These are phyloP conservation scores for Oenanthe melanoleuca DNA, from an alignment of 2,113 vertebrate species.

Conservation along the genomic window DNA sequence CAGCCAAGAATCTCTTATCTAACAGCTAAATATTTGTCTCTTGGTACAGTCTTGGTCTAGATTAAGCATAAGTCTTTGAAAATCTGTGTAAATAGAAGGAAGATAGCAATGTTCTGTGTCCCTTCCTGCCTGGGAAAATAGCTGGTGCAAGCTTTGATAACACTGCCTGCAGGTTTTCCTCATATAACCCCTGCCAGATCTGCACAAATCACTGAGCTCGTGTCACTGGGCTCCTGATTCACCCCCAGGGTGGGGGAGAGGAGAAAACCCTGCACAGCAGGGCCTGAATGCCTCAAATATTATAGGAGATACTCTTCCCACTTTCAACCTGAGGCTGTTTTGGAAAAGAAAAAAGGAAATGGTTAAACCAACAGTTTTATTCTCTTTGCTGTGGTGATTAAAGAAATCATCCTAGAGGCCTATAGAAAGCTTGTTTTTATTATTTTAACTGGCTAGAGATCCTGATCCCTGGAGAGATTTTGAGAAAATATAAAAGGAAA, in stretches of 20 bases:
- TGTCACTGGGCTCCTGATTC: neutral
- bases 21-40: neutral
- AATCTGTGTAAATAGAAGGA: conserved; percentile 17
- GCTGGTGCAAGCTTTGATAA: neutral
- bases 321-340: neutral
- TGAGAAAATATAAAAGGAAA: neutral
- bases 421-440: neutral
- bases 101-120: neutral
- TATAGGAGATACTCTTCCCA: neutral
- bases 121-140: neutral
- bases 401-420: neutral
- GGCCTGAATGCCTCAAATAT: neutral
- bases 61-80: neutral
- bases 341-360: neutral
- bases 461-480: neutral
- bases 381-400: neutral
- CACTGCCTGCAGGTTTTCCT: neutral
- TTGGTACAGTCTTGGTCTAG: neutral
- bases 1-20: neutral
- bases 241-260: neutral
- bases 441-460: neutral
- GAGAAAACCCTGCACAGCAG: neutral
- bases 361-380: neutral
- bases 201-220: neutral
- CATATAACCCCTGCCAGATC: neutral